phyloP scores from a whole-genome alignment of 2,797 vertebrate genomes.

The Oreochromis grahami region DNA sequence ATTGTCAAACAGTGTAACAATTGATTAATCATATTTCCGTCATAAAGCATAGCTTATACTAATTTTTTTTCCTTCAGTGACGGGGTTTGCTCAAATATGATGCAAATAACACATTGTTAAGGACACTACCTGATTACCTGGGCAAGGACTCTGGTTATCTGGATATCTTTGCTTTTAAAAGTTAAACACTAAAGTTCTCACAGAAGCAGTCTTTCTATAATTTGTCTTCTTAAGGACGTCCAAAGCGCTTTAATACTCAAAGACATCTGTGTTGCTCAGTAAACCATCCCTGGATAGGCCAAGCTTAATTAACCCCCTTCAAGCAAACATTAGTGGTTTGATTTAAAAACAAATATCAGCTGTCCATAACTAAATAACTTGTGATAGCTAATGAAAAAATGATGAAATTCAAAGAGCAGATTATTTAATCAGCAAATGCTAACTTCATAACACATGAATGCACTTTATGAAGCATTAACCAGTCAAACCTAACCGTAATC shows the following conservation, averaged over 20 bases:
- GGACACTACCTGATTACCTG: background rate
- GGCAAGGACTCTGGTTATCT: background rate
- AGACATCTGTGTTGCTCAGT: background rate
- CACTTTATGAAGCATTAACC: background rate
- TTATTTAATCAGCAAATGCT: background rate
- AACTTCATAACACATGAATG: background rate
- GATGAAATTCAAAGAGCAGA: background rate
- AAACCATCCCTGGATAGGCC: background rate
- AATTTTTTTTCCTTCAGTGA: background rate
- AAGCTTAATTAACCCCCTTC: background rate
- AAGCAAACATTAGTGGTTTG: background rate
- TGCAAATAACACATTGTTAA: background rate
- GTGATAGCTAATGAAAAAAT: background rate
- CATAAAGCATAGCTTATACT: background rate
- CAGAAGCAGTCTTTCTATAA: background rate
- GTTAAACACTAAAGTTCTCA: background rate
- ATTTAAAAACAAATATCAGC: background rate
- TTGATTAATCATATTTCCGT: rapidly evolving
- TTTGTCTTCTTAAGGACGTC: background rate
- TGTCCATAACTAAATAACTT: background rate
- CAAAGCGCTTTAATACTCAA: background rate
- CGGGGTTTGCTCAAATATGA: background rate
- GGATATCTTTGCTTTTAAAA: background rate
- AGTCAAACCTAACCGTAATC: rapidly evolving
- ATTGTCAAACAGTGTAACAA: background rate